Base-by-base conservation (phyloP, 2,113 vertebrate species). In the Nymphicus hollandicus region DNA sequence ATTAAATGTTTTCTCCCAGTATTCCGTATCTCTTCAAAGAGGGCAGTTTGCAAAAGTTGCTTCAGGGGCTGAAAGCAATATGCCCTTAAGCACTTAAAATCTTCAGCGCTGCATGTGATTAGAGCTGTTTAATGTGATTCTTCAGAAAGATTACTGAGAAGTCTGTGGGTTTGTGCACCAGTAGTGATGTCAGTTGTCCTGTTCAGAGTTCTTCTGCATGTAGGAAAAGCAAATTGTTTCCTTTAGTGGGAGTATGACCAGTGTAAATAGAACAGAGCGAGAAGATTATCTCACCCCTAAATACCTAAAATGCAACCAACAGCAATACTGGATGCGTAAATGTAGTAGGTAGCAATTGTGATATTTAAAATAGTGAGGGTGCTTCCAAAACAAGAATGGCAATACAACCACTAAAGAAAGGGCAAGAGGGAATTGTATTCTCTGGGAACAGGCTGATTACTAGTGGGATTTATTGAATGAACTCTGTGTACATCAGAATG, bases 101-200 rank as follows among this genome's bases (percentile, higher is more conserved):
- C 28, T 19, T 22, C 49, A n/a, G 74, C 1, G 2, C 60, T 11
- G 27, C 11, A 0, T 33, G 35, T 73, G 72, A 63, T 87, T 33
- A 18, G 37, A 74, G 27, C 46, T 22, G 23, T 13, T 69, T 46
- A 44, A 33, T 2, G 31, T 0, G 63, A 65, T 94, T 84, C 56
- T 53, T 87, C 84, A 41, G 84, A 87, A 71, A 50, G 87, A 84
- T 94, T 85, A 72, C 94, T 49, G 87, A 96, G 89, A 95, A 89
- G 53, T 91, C 73, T 93, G 93, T 61, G 94, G 89, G 39, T 92
- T 92, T 92, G 61, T 41, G 66, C 43, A 31, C 17, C 65, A 55
- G 71, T 60, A 55, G 20, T 12, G 47, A 13, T 52, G 65, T 12
- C 3, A 8, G 20, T 46, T 91, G 72, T 50, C 37, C 9, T 15